Percentiles rank a stretch among this genome's conserved stretches.
Evolutionary conservation across 2,113 vertebrate genomes (phyloP).

Genomic region (cattle (Bos taurus)): DNA sequence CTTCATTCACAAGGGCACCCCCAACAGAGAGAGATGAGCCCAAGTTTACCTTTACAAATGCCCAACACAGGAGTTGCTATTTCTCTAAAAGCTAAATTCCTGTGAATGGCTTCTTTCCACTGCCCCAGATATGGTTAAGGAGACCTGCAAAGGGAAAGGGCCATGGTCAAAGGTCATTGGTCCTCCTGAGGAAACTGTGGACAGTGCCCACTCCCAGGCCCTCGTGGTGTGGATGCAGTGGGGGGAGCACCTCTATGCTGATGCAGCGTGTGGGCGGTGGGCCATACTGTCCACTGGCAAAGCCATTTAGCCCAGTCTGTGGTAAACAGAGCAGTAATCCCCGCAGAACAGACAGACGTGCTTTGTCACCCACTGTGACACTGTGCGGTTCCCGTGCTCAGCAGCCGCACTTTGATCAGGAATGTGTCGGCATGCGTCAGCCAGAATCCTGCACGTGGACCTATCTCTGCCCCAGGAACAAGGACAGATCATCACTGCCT

Average conservation of each 20-base stretch:
- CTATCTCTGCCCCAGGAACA: background rate
- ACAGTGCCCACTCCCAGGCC: background rate
- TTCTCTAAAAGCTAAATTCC: background rate
- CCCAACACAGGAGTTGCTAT: background rate
- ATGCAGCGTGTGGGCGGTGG: background rate
- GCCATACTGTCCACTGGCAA: background rate
- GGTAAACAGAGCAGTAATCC: background rate
- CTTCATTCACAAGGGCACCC: background rate
- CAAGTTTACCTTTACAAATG: background rate
- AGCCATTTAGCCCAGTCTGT: background rate
- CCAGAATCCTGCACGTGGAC: background rate
- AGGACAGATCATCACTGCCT: background rate
- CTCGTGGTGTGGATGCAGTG: too few relatives aligned
- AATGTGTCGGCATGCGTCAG: background rate
- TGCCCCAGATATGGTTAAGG: background rate
- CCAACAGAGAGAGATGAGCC: background rate
- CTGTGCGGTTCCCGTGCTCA: background rate
- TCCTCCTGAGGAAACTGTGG: background rate
- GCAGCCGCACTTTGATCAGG: constrained; percentile 30
- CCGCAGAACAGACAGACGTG: background rate
- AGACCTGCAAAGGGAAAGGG: background rate
- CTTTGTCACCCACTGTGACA: background rate
- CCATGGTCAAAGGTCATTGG: background rate
- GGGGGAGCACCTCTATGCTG: background rate
- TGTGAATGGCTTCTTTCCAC: background rate